Conservation (phyloP, 2,797 vertebrate species). For the Meda fulgida region DNA sequence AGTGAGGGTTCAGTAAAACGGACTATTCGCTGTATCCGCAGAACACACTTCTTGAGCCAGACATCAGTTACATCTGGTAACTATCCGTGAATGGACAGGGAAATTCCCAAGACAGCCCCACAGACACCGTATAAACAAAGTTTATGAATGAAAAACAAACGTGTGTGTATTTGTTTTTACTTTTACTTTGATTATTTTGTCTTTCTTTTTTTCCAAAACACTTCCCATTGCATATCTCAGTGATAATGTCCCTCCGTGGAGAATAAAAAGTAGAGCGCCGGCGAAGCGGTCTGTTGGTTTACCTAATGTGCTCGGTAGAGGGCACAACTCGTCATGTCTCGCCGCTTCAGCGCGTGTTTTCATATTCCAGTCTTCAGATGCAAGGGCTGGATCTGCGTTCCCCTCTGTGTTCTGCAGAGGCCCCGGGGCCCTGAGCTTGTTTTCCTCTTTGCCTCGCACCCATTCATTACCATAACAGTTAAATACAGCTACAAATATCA, state of each 20-base stretch:
- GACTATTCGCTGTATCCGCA: no score
- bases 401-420: conserved; percentile 35
- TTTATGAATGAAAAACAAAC: not conserved
- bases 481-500: conserved; percentile 58
- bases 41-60: not conserved
- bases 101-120: not conserved
- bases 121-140: not conserved
- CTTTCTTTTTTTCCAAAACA: not conserved
- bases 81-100: not conserved
- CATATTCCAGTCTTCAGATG: conserved; percentile 40
- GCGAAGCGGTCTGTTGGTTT: not conserved
- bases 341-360: conserved; percentile 18
- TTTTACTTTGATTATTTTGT: no score
- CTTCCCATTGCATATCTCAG: not conserved
- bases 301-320: conserved; percentile 35
- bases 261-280: no score
- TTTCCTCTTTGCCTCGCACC: conserved; percentile 52
- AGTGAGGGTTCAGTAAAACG: not conserved
- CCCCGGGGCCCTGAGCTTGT: conserved; percentile 52
- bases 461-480: conserved; percentile 59
- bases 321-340: conserved; percentile 22
- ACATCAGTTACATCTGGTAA: conserved; percentile 11
- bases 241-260: no score
- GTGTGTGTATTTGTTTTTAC: not conserved
- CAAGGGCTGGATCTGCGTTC: conserved; percentile 38